A percentile compares a stretch with the other conserved stretches of the same genome.
Evolutionary conservation across 2,888 invertebrate genomes (phyloP).

Genomic region (Drosophila limbata): DNA sequence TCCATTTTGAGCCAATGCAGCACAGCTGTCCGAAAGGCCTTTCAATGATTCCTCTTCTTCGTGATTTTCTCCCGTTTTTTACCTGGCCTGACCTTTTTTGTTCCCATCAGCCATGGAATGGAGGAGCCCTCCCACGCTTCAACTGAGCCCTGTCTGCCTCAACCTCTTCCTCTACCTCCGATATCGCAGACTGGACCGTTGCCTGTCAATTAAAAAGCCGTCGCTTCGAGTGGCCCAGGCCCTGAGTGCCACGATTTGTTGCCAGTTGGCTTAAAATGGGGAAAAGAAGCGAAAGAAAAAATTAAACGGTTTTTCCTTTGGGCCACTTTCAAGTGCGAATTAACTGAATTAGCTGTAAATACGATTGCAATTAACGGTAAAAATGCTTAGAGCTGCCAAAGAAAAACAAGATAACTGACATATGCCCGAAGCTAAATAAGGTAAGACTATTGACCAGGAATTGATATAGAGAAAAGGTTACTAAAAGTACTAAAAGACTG

Average conservation of each 20-base stretch:
- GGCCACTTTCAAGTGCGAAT: conserved; percentile 66
- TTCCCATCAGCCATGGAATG: conserved; percentile 41
- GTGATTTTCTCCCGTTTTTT: conserved; percentile 12
- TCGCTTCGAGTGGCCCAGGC: conserved; percentile 58
- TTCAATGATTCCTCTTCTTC: conserved; percentile 15
- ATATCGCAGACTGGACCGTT: conserved; percentile 16
- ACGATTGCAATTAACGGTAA: conserved; percentile 61
- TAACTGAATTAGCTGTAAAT: conserved; percentile 69
- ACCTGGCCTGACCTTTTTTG: conserved; percentile 58
- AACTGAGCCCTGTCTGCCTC: conserved; percentile 10
- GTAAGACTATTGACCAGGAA: conserved; percentile 10
- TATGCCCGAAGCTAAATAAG: conserved; percentile 10
- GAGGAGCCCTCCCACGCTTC: conserved; percentile 52
- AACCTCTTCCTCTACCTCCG: neutral
- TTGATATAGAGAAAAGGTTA: neutral
- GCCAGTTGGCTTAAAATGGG: conserved; percentile 53
- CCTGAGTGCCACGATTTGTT: conserved; percentile 68
- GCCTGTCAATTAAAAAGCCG: conserved; percentile 73
- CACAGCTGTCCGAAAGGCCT: conserved; percentile 61
- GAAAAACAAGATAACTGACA: conserved; percentile 8
- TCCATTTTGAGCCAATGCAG: conserved; percentile 54
- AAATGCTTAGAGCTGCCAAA: conserved; percentile 41
- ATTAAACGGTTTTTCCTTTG: conserved; percentile 47
- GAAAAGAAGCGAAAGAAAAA: conserved; percentile 1
- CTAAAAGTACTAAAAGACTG: neutral